Evolutionary conservation across 1,140 invertebrate genomes (phyloP).

Genomic region (Heliconius himera): DNA sequence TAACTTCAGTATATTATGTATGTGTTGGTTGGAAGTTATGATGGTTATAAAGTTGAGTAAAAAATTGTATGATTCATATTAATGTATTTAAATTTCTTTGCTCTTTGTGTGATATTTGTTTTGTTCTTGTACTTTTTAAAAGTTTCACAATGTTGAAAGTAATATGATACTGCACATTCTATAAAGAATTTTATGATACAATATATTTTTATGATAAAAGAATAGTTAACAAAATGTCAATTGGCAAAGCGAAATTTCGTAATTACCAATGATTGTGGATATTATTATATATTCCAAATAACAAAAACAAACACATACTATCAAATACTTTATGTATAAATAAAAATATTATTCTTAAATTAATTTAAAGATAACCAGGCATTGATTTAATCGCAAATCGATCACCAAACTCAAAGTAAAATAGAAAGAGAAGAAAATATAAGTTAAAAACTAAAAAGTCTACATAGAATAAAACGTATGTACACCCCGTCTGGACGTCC

Average conservation of each 20-base stretch:
- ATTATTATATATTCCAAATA: no score
- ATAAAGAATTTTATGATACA: no score
- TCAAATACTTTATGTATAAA: no score
- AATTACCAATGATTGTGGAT: no score
- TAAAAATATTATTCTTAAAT: not conserved
- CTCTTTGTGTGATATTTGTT: not conserved
- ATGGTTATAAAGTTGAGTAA: not conserved
- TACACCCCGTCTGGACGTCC: constrained; percentile 49
- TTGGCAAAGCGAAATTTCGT: no score
- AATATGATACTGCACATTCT: no score
- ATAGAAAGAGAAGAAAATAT: constrained; percentile 26
- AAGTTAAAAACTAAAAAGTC: constrained; percentile 25
- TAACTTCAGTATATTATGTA: not conserved
- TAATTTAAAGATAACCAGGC: not conserved
- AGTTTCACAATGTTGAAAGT: no score
- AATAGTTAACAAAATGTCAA: no score
- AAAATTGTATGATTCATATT: not conserved
- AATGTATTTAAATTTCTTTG: not conserved
- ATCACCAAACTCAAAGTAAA: constrained; percentile 26
- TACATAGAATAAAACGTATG: constrained; percentile 33
- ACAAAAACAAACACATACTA: no score
- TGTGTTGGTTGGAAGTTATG: not conserved
- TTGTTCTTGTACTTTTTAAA: no score
- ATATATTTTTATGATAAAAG: no score
- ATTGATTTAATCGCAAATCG: not conserved